These are phyloP conservation scores for Marasmarcha lunaedactyla DNA, from an alignment of 2,888 invertebrate species.

Conservation along the genomic window DNA sequence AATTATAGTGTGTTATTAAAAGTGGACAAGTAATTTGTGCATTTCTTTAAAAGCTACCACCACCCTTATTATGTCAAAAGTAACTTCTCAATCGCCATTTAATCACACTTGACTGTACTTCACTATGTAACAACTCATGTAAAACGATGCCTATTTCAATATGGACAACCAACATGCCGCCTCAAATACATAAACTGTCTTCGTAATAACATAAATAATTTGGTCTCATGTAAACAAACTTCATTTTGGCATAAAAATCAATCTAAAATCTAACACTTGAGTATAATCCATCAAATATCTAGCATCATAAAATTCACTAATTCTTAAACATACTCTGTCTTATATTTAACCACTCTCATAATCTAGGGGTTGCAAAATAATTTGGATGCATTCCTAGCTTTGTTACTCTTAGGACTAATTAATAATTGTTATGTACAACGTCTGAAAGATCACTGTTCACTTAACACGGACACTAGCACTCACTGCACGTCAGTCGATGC, in stretches of 20 bases:
- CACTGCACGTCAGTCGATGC: slow-evolving; percentile 50
- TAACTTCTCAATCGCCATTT: too few species aligned
- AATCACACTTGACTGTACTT: too few species aligned
- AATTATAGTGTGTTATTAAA: too few species aligned
- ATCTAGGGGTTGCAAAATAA: slow-evolving; percentile 57
- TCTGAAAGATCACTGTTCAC: slow-evolving; percentile 55
- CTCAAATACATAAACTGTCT: background rate
- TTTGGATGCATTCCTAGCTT: slow-evolving; percentile 56
- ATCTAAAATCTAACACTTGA: slow-evolving; percentile 37
- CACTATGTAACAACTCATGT: background rate
- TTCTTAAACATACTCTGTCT: slow-evolving; percentile 29
- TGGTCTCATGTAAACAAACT: slow-evolving; percentile 36
- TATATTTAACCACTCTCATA: slow-evolving; percentile 36
- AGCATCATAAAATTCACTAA: slow-evolving; percentile 1
- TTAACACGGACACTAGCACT: background rate
- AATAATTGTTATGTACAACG: slow-evolving; percentile 63
- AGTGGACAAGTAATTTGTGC: too few species aligned
- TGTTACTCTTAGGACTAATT: slow-evolving; percentile 50
- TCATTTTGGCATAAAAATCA: slow-evolving; percentile 46
- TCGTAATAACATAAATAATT: slow-evolving; percentile 32
- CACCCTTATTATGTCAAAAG: too few species aligned
- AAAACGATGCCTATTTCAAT: too few species aligned
- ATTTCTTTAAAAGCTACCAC: too few species aligned
- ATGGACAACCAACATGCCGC: background rate
- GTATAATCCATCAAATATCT: slow-evolving; percentile 37